A percentile compares a stretch with the other conserved stretches of the same genome.
Conservation (phyloP, 2,113 vertebrate genomes). For the Nesogale talazaci region DNA sequence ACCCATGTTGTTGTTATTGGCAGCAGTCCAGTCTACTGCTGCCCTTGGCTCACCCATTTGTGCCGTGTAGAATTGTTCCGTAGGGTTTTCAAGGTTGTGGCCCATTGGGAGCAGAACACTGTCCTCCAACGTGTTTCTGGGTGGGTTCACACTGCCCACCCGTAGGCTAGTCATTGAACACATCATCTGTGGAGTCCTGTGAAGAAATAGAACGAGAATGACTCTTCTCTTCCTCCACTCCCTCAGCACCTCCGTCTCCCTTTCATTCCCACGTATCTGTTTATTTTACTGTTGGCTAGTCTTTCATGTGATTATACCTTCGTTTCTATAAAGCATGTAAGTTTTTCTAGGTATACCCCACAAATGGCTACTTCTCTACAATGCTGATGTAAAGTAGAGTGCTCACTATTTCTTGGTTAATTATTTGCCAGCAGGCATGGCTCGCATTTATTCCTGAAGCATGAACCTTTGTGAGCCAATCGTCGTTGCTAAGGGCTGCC, state of each 20-base stretch:
- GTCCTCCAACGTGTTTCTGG: not conserved
- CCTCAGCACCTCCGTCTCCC: not conserved
- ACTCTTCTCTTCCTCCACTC: not conserved
- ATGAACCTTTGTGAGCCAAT: not conserved
- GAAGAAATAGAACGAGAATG: not conserved
- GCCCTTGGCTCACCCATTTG: not conserved
- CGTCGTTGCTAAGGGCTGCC: not conserved
- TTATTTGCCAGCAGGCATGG: not conserved
- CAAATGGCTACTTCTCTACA: not conserved
- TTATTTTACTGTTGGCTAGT: not conserved
- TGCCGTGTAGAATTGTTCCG: not conserved
- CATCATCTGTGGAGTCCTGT: not conserved
- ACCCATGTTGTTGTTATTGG: not conserved
- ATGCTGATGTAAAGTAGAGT: not conserved
- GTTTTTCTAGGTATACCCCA: not conserved
- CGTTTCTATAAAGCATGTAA: constrained; percentile 19
- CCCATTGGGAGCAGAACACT: not conserved
- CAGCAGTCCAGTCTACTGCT: not conserved
- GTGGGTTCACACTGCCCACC: not conserved
- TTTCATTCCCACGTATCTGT: too few relatives aligned
- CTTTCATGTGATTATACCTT: not conserved
- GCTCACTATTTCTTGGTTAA: not conserved
- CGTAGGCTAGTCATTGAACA: too few relatives aligned
- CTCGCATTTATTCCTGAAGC: not conserved
- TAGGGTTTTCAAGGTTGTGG: not conserved